Conservation (phyloP, 2,113 vertebrate genomes). For the Daboia siamensis region DNA sequence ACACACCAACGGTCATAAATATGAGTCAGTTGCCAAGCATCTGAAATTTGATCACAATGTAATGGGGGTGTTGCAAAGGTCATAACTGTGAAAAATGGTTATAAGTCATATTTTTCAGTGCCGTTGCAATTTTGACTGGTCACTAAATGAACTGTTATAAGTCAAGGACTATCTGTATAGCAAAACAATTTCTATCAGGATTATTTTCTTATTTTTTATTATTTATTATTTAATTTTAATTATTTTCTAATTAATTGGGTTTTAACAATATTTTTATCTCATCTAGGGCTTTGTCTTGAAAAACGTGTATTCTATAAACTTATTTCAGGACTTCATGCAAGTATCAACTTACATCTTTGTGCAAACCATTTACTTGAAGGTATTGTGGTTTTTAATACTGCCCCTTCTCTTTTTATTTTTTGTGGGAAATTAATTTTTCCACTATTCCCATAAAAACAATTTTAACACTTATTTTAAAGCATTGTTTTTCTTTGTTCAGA, state of each 20-base stretch:
- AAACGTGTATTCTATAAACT: constrained; percentile 95
- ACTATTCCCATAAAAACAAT: neutral
- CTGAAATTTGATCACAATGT: neutral
- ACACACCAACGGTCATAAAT: neutral
- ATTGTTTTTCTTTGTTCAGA: constrained; percentile 66
- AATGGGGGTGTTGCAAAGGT: neutral
- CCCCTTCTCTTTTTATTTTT: neutral
- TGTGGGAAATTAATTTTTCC: neutral
- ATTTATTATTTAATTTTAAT: neutral
- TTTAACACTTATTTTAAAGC: neutral
- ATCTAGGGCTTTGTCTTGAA: constrained; percentile 89
- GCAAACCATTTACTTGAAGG: constrained; percentile 91
- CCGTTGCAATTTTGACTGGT: neutral
- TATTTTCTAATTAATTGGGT: neutral
- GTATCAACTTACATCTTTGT: constrained; percentile 94
- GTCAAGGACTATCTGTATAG: neutral
- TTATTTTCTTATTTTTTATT: neutral
- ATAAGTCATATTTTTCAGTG: neutral
- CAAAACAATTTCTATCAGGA: neutral
- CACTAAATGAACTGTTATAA: neutral
- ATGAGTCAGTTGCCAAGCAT: neutral
- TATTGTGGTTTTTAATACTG: constrained; percentile 53
- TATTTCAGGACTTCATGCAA: constrained; percentile 95
- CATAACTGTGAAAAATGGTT: neutral
- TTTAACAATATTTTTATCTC: constrained; percentile 34